Evolutionary conservation across 2,888 invertebrate genomes (phyloP), one percentile per base, ranked within the genome.

Genomic region (Conops quadrifasciatus): DNA sequence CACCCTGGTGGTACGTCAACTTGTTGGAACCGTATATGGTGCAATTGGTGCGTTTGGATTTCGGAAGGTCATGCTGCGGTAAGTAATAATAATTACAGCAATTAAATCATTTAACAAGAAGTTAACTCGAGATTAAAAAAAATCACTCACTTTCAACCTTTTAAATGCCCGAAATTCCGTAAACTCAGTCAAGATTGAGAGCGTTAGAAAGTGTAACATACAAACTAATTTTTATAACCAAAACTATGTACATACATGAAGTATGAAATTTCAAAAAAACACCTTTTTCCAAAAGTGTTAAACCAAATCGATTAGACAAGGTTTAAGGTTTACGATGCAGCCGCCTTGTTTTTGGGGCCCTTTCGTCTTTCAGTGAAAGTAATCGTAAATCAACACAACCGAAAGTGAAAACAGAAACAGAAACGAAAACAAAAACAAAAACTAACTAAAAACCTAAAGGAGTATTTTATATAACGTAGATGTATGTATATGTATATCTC

Each of bases 1-100:
- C 91, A 36, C 95, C 96, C 2, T 96, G 96, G 96, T 96, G 96
- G 95, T 96, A 96, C 87, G 96, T 96, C 79, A 96, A 96, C 86
- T 89, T 96, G 0, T 88, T 96, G 74, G 96, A 96, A 83, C 96
- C 96, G 0, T 96, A 96, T 85, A 96, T 96, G 95, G 95, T 96
- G 73, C 96, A 96, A 84, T 88, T 96, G 72, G 96, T 96, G 30
- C 88, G 96, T 59, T 87, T 96, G 72, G 96, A 96, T 88, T 96
- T 96, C 81, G 96, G 96, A 73, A 94, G 94, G 84, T 90, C 94
- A 26, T 95, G 95, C 81, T 96, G 96, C 84, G 95, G 95, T 94
- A 87, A 92, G 93, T 88, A n/a, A 43, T 36, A 36, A 36, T 36
- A n/a, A n/a, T n/a, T n/a, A n/a, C n/a, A n/a, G n/a, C n/a, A n/a